These are phyloP conservation scores for Drosophila orena DNA, from an alignment of 1,140 invertebrate species.

Conservation along the genomic window DNA sequence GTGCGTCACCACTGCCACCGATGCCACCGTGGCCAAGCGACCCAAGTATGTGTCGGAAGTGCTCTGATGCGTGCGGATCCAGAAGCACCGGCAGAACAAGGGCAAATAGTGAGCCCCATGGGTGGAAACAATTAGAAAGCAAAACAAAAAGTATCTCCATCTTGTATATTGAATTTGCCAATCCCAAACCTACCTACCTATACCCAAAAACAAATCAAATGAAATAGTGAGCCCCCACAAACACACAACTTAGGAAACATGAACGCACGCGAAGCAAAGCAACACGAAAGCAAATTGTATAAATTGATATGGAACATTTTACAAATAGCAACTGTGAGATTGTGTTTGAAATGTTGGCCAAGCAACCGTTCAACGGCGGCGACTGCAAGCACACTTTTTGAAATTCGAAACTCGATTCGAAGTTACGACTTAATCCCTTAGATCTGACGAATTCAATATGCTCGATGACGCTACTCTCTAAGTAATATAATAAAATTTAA, in stretches of 20 bases:
- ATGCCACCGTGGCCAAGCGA: constrained; percentile 66
- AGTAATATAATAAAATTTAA: constrained; percentile 77
- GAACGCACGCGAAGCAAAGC: constrained; percentile 22
- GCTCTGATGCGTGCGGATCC: constrained; percentile 83
- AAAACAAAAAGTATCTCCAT: constrained; percentile 78
- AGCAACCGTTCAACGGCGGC: constrained; percentile 61
- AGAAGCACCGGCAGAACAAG: constrained; percentile 69
- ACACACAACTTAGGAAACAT: constrained; percentile 9
- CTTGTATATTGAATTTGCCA: constrained; percentile 83
- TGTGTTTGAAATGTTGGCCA: constrained; percentile 65
- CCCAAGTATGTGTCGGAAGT: constrained; percentile 82
- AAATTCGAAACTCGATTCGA: constrained; percentile 32
- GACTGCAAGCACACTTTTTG: constrained; percentile 45
- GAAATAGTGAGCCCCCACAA: constrained; percentile 6
- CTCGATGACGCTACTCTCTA: constrained; percentile 83
- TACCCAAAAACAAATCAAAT: constrained; percentile 27
- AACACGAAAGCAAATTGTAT: constrained; percentile 33
- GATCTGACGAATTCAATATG: constrained; percentile 82
- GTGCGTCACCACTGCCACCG: constrained; percentile 59
- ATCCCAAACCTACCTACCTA: constrained; percentile 24
- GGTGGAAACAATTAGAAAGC: constrained; percentile 31
- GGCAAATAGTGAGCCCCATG: constrained; percentile 61
- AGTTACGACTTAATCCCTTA: constrained; percentile 49
- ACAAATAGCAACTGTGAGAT: constrained; percentile 66
- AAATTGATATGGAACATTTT: constrained; percentile 57